These are phyloP conservation scores for Xestobium rufovillosum DNA, from an alignment of 2,888 invertebrate genomes.

Conservation along the genomic window DNA sequence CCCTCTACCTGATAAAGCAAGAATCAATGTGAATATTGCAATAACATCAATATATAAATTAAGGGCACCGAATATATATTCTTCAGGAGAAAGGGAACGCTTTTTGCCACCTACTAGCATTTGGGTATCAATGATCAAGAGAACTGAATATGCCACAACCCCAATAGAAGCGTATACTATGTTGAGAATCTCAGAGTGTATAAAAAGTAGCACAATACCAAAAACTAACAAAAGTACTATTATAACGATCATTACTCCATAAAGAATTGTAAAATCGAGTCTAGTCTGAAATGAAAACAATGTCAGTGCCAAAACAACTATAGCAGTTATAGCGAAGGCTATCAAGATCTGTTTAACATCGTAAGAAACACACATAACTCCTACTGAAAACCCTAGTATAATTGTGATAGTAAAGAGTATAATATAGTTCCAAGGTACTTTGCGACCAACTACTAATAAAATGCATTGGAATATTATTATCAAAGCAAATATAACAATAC, in stretches of 20 bases:
- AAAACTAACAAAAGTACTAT: slow-evolving; percentile 69
- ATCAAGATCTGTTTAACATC: slow-evolving; percentile 53
- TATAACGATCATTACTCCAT: slow-evolving; percentile 69
- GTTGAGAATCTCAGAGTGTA: slow-evolving; percentile 49
- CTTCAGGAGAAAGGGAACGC: slow-evolving; percentile 84
- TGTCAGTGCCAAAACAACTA: slow-evolving; percentile 72
- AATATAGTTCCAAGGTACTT: slow-evolving; percentile 77
- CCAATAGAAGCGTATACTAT: slow-evolving; percentile 71
- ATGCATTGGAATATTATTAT: slow-evolving; percentile 76
- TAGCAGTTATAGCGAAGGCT: slow-evolving; percentile 79
- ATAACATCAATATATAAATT: slow-evolving; percentile 81
- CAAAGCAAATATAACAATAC: slow-evolving; percentile 46
- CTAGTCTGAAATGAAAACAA: slow-evolving; percentile 88
- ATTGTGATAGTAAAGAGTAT: slow-evolving; percentile 73
- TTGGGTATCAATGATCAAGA: slow-evolving; percentile 87
- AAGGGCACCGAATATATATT: slow-evolving; percentile 86
- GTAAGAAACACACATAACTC: slow-evolving; percentile 57
- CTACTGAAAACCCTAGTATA: slow-evolving; percentile 73
- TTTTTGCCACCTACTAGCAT: slow-evolving; percentile 90
- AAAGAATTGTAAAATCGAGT: slow-evolving; percentile 74
- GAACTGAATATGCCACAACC: slow-evolving; percentile 66
- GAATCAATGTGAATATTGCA: slow-evolving; percentile 78
- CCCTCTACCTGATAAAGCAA: too few species aligned
- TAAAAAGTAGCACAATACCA: slow-evolving; percentile 64
- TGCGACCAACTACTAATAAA: slow-evolving; percentile 71